Evolutionary conservation across 2,797 vertebrate species (phyloP).

Genomic region (Emydoidea blandingii): DNA sequence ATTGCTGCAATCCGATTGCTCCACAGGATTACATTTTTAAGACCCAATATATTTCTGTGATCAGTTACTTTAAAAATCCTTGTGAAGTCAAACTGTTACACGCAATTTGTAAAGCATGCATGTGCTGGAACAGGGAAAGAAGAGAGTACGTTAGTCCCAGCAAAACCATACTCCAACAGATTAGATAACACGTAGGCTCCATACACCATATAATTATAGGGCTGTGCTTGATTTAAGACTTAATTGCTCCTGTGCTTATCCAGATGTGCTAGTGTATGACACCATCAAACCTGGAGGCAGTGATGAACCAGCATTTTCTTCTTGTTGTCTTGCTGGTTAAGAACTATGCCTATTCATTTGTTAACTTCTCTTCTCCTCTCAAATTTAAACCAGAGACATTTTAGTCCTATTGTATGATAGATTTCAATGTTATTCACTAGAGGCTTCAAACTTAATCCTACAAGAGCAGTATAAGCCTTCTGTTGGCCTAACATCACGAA

Average conservation of each 20-base stretch:
- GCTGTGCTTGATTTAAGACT: constrained; percentile 54
- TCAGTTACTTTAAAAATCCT: neutral
- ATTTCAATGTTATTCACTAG: constrained; percentile 71
- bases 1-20: neutral
- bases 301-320: neutral
- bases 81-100: accelerated
- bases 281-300: constrained; percentile 3
- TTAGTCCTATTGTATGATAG: constrained; percentile 61
- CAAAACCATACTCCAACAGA: neutral
- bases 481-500: constrained; percentile 50
- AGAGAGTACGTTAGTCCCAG: constrained; percentile 33
- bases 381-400: constrained; percentile 30
- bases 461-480: constrained; percentile 72
- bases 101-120: neutral
- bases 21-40: neutral
- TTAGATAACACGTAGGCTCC: constrained; percentile 43
- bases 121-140: neutral
- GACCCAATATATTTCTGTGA: accelerated
- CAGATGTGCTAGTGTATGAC: neutral
- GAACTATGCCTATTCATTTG: constrained; percentile 55
- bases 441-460: constrained; percentile 73
- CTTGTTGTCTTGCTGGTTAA: constrained; percentile 23
- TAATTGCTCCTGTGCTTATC: neutral
- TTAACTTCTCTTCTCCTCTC: constrained; percentile 56
- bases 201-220: constrained; percentile 22